Evolutionary conservation across 2,888 invertebrate species (phyloP).

Genomic region (Temnothorax ravouxi): DNA sequence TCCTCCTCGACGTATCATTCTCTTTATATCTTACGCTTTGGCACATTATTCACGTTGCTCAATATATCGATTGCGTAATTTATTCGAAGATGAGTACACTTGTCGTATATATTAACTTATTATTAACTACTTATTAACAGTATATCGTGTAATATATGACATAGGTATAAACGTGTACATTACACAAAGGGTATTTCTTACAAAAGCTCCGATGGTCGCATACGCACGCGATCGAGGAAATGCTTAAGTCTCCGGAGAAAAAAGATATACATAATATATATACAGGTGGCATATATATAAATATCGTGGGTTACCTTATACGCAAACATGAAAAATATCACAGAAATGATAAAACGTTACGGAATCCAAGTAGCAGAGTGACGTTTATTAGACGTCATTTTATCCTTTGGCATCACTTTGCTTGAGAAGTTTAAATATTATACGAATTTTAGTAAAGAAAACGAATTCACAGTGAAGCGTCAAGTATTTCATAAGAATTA

Average conservation of each 20-base stretch:
- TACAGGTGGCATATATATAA: background rate
- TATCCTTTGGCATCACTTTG: background rate
- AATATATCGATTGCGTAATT: constrained; percentile 78
- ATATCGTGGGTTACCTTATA: background rate
- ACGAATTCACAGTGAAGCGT: too few species aligned
- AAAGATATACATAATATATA: background rate
- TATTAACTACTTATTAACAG: constrained; percentile 40
- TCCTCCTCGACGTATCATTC: constrained; percentile 10
- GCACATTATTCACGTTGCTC: constrained; percentile 85
- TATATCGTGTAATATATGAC: constrained; percentile 41
- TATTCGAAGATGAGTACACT: constrained; percentile 50
- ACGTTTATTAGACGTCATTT: background rate
- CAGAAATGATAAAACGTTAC: background rate
- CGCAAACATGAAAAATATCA: constrained; percentile 3
- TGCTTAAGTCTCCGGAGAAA: background rate
- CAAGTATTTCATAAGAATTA: background rate
- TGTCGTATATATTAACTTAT: constrained; percentile 46
- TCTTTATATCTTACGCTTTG: constrained; percentile 82
- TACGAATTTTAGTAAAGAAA: background rate
- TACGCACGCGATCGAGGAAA: background rate
- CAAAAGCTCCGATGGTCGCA: constrained; percentile 33
- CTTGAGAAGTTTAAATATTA: background rate
- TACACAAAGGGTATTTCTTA: constrained; percentile 33
- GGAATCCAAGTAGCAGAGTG: background rate
- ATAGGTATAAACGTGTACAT: constrained; percentile 36